phyloP scores from a whole-genome alignment of 2,888 invertebrate species.

The Aporophyla lueneburgensis region DNA sequence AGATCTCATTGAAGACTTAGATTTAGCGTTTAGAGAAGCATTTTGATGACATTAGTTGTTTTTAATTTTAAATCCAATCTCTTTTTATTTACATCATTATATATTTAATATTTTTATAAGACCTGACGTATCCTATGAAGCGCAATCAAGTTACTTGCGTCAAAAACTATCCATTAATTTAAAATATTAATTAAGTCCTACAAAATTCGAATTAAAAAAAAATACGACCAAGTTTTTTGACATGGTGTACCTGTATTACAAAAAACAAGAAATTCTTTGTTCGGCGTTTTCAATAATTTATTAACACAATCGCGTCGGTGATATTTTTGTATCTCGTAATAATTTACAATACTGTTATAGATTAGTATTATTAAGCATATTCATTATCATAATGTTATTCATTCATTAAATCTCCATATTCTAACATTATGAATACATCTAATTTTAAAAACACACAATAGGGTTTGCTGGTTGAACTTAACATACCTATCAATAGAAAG shows the following conservation, averaged over 20 bases:
- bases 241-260: background rate
- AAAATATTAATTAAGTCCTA: background rate
- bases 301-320: slow-evolving; percentile 26
- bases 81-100: slow-evolving; percentile 4
- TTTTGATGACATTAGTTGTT: slow-evolving; percentile 66
- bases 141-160: slow-evolving; percentile 5
- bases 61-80: slow-evolving; percentile 48
- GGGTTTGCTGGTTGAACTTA: slow-evolving; percentile 64
- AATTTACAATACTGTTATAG: slow-evolving; percentile 28
- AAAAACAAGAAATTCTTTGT: slow-evolving; percentile 16
- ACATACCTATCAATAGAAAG: slow-evolving; percentile 66
- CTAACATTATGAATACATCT: slow-evolving; percentile 54
- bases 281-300: slow-evolving; percentile 31
- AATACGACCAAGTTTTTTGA: background rate
- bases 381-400: slow-evolving; percentile 50
- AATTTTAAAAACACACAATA: slow-evolving; percentile 59
- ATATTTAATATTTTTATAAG: slow-evolving; percentile 12
- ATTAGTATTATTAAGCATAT: slow-evolving; percentile 25
- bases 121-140: slow-evolving; percentile 11
- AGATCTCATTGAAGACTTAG: slow-evolving; percentile 96
- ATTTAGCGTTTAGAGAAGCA: slow-evolving; percentile 93
- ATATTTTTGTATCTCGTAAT: slow-evolving; percentile 50
- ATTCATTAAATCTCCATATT: slow-evolving; percentile 53
- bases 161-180: background rate
- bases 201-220: slow-evolving; percentile 2